Conservation (phyloP, 2,888 invertebrate species). For the Drosophila mulleri region DNA sequence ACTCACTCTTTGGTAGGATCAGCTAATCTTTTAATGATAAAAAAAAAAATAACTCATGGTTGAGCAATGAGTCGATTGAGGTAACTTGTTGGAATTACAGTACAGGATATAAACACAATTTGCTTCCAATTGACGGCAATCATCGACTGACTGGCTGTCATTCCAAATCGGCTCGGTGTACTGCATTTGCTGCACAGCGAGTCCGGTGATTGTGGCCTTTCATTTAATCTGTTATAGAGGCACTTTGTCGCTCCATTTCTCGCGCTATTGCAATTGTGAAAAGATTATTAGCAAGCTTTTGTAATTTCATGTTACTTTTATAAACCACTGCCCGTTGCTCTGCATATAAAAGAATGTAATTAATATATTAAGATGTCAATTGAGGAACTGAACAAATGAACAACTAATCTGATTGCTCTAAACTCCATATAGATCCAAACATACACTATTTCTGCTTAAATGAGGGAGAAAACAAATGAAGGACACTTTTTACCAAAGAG, state of each 20-base stretch:
- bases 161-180: conserved; percentile 33
- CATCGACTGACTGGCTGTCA: conserved; percentile 57
- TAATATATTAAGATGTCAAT: background rate
- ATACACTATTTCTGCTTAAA: background rate
- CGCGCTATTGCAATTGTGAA: conserved; percentile 12
- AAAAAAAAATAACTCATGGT: background rate
- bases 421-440: background rate
- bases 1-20: background rate
- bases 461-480: background rate
- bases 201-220: conserved; percentile 19
- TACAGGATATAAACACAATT: conserved; percentile 58
- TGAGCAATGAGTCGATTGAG: no score
- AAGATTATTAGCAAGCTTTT: conserved; percentile 13
- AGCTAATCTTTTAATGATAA: background rate
- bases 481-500: conserved; percentile 20
- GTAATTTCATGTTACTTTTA: background rate
- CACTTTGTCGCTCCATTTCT: conserved; percentile 26
- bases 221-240: conserved; percentile 18
- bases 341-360: background rate
- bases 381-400: background rate
- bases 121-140: conserved; percentile 71
- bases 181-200: conserved; percentile 22
- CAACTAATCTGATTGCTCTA: background rate
- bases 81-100: background rate
- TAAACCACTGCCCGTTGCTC: background rate